Percentiles rank a stretch among this genome's conserved stretches.
phyloP scores from a whole-genome alignment of 2,113 vertebrate species.

The Orycteropus afer region DNA sequence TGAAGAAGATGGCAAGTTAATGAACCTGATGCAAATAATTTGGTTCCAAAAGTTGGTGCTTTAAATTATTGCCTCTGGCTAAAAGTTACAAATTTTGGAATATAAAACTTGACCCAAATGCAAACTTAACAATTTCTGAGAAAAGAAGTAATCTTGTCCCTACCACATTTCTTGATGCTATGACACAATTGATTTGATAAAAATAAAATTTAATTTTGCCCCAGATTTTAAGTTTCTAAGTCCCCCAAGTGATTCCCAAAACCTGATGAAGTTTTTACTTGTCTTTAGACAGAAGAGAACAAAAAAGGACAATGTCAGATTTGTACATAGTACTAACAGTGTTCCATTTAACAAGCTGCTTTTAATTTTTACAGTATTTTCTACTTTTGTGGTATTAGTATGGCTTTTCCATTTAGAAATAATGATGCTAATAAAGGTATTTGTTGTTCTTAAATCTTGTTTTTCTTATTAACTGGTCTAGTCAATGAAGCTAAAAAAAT shows the following conservation, averaged over 20 bases:
- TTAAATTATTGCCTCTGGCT: conserved; percentile 70
- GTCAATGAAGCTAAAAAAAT: neutral
- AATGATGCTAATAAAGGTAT: neutral
- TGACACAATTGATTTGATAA: conserved; percentile 75
- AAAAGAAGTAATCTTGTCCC: conserved; percentile 50
- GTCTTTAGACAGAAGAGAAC: conserved; percentile 52
- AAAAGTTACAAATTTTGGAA: conserved; percentile 67
- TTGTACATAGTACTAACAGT: neutral
- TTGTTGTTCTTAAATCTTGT: neutral
- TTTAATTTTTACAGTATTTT: neutral
- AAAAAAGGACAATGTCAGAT: neutral
- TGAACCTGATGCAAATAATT: conserved; percentile 58
- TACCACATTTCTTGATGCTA: conserved; percentile 11
- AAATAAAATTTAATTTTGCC: conserved; percentile 76
- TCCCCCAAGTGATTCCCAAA: conserved; percentile 66
- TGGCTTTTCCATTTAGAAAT: neutral
- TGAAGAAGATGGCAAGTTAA: conserved; percentile 64
- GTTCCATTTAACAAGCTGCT: neutral
- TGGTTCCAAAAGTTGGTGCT: conserved; percentile 58
- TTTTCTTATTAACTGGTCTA: neutral
- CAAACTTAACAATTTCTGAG: conserved; percentile 69
- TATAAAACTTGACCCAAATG: conserved; percentile 75
- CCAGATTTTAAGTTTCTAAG: conserved; percentile 75
- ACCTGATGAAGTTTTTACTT: conserved; percentile 68
- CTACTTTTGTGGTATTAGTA: neutral